Conservation (phyloP, 2,113 vertebrate species). For the Raja brachyura region DNA sequence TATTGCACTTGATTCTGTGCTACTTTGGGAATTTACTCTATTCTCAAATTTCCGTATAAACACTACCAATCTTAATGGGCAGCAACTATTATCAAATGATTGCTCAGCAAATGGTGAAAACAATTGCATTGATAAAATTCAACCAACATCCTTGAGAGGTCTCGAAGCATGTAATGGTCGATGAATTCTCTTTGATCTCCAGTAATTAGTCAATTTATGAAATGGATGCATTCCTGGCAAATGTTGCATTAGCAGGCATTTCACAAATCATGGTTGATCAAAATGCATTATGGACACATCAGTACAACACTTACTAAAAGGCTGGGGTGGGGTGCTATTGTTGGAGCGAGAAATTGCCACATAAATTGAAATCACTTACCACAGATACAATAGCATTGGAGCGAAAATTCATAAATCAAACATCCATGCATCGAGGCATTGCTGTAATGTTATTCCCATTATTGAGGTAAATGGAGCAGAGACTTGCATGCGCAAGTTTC, state of each 20-base stretch:
- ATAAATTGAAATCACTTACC: too few species aligned
- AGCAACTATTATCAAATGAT: neutral
- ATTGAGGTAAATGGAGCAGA: neutral
- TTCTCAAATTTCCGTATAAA: neutral
- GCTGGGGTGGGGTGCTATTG: too few species aligned
- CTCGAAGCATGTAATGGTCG: neutral
- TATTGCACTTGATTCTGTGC: neutral
- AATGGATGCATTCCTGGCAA: too few species aligned
- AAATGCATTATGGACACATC: too few species aligned
- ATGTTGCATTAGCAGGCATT: too few species aligned
- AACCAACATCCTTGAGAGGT: neutral
- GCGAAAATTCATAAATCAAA: too few species aligned
- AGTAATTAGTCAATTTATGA: too few species aligned
- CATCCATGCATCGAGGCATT: too few species aligned
- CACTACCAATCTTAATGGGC: neutral
- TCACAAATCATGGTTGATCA: too few species aligned
- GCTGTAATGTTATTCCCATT: neutral
- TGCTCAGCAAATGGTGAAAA: neutral
- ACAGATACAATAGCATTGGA: too few species aligned
- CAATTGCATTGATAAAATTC: neutral
- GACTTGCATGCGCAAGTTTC: neutral
- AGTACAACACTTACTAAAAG: too few species aligned
- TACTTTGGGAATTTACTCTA: neutral
- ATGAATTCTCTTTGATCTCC: neutral
- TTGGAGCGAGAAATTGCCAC: too few species aligned